phyloP scores from a whole-genome alignment of 2,888 invertebrate genomes.

The Graphium colonna region DNA sequence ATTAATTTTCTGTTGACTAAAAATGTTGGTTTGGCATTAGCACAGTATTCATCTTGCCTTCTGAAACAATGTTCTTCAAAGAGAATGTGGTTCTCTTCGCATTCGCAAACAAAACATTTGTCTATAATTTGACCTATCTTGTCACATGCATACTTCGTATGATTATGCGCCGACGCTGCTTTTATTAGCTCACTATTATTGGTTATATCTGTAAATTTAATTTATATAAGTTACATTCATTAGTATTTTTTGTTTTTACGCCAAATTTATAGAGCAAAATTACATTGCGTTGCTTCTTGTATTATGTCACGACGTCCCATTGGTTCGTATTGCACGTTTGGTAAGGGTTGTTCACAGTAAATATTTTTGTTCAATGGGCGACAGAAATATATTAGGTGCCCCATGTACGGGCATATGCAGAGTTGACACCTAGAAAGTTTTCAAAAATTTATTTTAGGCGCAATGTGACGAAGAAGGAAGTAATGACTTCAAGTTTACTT shows the following conservation, averaged over 20 bases:
- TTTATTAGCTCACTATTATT: constrained; percentile 25
- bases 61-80: constrained; percentile 60
- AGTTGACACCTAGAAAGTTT: constrained; percentile 57
- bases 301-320: constrained; percentile 39
- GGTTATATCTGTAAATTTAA: constrained; percentile 5
- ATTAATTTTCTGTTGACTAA: constrained; percentile 27
- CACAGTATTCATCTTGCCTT: constrained; percentile 42
- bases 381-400: constrained; percentile 50
- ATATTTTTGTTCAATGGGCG: constrained; percentile 41
- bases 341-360: constrained; percentile 55
- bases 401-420: constrained; percentile 60
- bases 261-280: too few relatives aligned
- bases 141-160: constrained; percentile 47
- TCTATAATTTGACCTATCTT: constrained; percentile 43
- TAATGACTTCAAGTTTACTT: too few relatives aligned
- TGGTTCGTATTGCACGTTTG: constrained; percentile 44
- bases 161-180: constrained; percentile 29
- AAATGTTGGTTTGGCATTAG: constrained; percentile 41
- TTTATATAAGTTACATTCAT: too few relatives aligned
- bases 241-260: too few relatives aligned
- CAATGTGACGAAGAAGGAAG: too few relatives aligned
- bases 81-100: constrained; percentile 34
- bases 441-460: too few relatives aligned
- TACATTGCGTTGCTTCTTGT: background rate
- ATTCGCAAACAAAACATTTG: constrained; percentile 58